Base-by-base conservation (phyloP, 1,140 invertebrate genomes). In the Zaprionus tsacasi region DNA sequence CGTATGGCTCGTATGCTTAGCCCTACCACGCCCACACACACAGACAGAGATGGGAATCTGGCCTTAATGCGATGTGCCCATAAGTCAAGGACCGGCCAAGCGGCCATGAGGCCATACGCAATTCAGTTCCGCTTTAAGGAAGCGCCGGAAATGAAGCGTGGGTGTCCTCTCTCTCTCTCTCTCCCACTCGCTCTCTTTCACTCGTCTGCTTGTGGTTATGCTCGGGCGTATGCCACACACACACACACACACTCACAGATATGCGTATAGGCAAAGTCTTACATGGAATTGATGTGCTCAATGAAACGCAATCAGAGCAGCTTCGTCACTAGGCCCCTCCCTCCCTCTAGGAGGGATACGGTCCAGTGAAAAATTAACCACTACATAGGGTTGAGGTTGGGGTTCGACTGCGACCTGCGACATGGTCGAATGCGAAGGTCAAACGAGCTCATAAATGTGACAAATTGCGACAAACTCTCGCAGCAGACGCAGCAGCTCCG, bases 381-480 rank as follows among this genome's bases (percentile, higher is more conserved):
- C 75, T 52, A 61, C 56, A 63, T 69, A 45, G 61, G 60, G 48
- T 78, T 59, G 59, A 60, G 33, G 33, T 10, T 8, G 3, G 27
- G 27, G 27, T 30, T 30, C 27, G 6, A 6, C 27, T 21, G 21
- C 21, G 27, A 6, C 38, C 43, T 25, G 13, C 48, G 50, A 66
- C 67, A 64, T 54, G 50, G 70, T 4, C 33, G 7, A 35, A 27
- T 58, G 38, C 38, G 52, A 54, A 57, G 36, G 21, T 64, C 35
- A 58, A 79, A 79, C 60, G 67, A 68, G 57, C 73, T 76, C 64
- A 79, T 79, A 79, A 79, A 79, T 68, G 73, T 79, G 73, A 79
- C 77, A 79, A 79, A 79, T 79, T 79, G 73, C 58, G 38, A 36
- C 52, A 55, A 50, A 50, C 45, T 50, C 45, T 21, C 21, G 21